Base-by-base conservation (phyloP, 2,888 invertebrate genomes). In the Meghimatium bilineatum region DNA sequence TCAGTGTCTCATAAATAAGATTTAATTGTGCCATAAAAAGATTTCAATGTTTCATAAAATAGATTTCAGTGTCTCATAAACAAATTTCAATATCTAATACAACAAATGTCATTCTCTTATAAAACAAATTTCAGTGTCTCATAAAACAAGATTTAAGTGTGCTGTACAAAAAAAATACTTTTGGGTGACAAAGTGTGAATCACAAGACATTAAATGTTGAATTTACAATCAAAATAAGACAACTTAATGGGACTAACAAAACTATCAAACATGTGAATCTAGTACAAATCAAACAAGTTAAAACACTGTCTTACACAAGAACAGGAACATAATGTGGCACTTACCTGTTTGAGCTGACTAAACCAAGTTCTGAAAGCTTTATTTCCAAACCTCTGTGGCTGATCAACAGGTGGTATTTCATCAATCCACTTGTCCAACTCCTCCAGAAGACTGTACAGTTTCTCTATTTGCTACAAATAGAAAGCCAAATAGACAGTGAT, bases 341-440 rank as follows among this genome's bases (percentile, higher is more conserved):
- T 67, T 83, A 93, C 93, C 89, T 93, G 94, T 91, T 95, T 95
- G 75, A 99, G 94, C 94, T 95, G 95, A 26, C 94, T 93, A 88
- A 96, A 94, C 97, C 98, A 99, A 29, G 95, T 95, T 88, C 96
- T 95, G 94, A 97, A 99, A 0, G 99, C 97, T 92, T 96, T 96
- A 94, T 99, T 99, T 10, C 99, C 99, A 95, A 99, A 99, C 86
- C 99, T 95, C 93, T 99, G 99, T 0, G 98, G 98, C 91, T 98
- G 98, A 87, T 97, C 96, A 56, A 97, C 94, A 0, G 98, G 97
- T 67, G 98, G 98, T 86, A 96, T 97, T 85, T 97, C 96, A 90
- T 96, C 96, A 76, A 98, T 95, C 94, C 96, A 95, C 84, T 94
- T 93, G 87, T 96, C 95, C 85, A 99, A 94, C 90, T 95, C 95